Conservation (phyloP, 2,888 invertebrate genomes). For the Punctoribates punctum region DNA sequence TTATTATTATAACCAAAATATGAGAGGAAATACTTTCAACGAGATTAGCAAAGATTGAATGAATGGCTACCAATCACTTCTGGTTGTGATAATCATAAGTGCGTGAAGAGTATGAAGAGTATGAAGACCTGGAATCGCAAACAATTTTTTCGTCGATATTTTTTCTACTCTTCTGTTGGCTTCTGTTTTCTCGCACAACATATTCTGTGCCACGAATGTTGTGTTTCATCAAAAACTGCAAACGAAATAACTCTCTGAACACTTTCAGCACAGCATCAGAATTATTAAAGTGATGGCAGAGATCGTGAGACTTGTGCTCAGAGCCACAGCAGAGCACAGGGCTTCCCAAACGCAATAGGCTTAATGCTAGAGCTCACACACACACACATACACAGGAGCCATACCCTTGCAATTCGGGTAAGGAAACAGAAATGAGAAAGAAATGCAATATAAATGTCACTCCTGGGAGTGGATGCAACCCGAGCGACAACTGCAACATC, state of each 20-base stretch:
- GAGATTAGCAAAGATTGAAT: constrained; percentile 36
- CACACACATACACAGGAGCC: background rate
- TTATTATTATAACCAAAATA: background rate
- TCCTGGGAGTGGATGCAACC: constrained; percentile 26
- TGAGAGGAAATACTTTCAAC: constrained; percentile 17
- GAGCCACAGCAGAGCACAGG: background rate
- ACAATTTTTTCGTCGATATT: too few relatives aligned
- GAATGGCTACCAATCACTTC: constrained; percentile 32
- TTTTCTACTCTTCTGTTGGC: too few relatives aligned
- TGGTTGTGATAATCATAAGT: constrained; percentile 36
- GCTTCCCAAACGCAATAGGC: background rate
- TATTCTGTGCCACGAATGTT: background rate
- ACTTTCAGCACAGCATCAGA: constrained; percentile 25
- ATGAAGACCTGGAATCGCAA: background rate
- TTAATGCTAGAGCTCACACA: background rate
- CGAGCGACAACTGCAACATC: constrained; percentile 34
- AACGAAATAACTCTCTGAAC: constrained; percentile 8
- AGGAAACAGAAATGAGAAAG: background rate
- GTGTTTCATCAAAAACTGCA: constrained; percentile 1
- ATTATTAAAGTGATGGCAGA: constrained; percentile 4
- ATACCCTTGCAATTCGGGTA: background rate
- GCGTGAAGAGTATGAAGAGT: background rate
- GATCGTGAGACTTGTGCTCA: constrained; percentile 17
- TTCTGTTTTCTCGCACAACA: background rate
- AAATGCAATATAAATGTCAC: constrained; percentile 32